Evolutionary conservation across 2,113 vertebrate genomes (phyloP).

Genomic region (Callionymus lyra): DNA sequence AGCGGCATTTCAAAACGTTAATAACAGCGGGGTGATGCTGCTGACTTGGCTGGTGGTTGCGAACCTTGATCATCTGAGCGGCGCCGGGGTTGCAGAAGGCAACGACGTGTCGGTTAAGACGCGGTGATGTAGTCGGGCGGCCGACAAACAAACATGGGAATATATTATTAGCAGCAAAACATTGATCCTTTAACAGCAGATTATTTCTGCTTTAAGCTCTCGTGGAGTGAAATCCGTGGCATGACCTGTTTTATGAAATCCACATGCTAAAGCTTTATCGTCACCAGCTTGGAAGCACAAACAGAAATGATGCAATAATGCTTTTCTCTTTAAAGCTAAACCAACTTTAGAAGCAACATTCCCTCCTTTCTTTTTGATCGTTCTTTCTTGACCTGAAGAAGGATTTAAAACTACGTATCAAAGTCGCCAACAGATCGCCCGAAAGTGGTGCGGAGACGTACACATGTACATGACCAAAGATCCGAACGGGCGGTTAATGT

Average conservation of each 20-base stretch:
- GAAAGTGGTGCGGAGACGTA: conserved; percentile 2
- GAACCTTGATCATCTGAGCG: not conserved
- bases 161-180: conserved; percentile 6
- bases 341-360: not conserved
- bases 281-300: conserved; percentile 1
- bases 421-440: too few species aligned
- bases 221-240: conserved; percentile 14
- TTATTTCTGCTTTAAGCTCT: conserved; percentile 12
- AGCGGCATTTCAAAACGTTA: too few species aligned
- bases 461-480: conserved; percentile 36
- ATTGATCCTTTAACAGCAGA: conserved; percentile 17
- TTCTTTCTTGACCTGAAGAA: too few species aligned
- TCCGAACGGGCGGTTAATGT: conserved; percentile 44
- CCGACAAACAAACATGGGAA: not conserved
- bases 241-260: conserved; percentile 20
- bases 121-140: too few species aligned
- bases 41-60: not conserved
- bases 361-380: conserved; percentile 5
- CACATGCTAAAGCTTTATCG: conserved; percentile 8
- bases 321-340: not conserved
- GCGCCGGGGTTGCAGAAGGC: too few species aligned
- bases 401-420: too few species aligned
- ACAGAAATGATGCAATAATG: conserved; percentile 8
- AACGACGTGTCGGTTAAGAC: too few species aligned
- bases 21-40: not conserved